Evolutionary conservation across 1,140 invertebrate species (phyloP).

Genomic region (Yoshiicerus persimilis): DNA sequence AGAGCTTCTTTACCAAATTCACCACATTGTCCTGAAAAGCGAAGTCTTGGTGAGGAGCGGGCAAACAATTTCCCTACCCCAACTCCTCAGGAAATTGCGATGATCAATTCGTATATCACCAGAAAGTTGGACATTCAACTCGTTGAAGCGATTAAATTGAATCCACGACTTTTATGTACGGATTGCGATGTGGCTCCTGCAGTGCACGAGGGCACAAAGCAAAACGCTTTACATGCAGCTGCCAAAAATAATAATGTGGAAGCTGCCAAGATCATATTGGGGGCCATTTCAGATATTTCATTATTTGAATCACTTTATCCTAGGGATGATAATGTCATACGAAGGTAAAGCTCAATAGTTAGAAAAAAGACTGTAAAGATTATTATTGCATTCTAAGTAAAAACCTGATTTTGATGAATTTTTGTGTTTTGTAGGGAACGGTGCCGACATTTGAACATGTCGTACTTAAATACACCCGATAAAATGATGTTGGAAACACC

Average conservation of each 20-base stretch:
- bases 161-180: not conserved
- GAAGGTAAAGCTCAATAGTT: not conserved
- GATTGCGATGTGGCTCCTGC: not conserved
- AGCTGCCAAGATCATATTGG: constrained; percentile 61
- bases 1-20: not conserved
- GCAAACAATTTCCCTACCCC: not conserved
- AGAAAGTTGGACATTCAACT: not conserved
- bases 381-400: too few relatives aligned
- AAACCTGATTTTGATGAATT: too few relatives aligned
- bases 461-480: constrained; percentile 92
- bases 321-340: not conserved
- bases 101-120: not conserved
- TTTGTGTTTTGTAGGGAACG: constrained; percentile 56
- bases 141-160: not conserved
- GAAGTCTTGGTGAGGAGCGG: not conserved
- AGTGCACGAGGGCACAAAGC: constrained; percentile 56
- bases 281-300: not conserved
- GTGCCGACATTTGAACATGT: constrained; percentile 72
- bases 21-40: not conserved
- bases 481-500: constrained; percentile 89
- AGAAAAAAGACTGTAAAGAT: too few relatives aligned
- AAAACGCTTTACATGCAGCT: constrained; percentile 87
- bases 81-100: not conserved
- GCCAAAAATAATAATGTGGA: constrained; percentile 68
- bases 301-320: not conserved